phyloP scores from a whole-genome alignment of 2,797 vertebrate species.

The Acanthiza pusilla region DNA sequence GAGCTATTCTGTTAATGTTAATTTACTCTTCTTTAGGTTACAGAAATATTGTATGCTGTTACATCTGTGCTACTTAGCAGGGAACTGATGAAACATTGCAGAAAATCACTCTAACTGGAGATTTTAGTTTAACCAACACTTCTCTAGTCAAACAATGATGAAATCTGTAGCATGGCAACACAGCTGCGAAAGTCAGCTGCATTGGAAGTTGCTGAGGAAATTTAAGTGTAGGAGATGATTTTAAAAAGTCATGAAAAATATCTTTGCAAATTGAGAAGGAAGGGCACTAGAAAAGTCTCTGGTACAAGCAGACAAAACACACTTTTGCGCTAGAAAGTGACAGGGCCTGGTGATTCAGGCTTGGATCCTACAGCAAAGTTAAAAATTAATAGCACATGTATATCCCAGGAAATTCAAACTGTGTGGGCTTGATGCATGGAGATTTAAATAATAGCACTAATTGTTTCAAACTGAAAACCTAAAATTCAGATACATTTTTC shows the following conservation, averaged over 20 bases:
- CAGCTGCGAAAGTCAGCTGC: constrained; percentile 26
- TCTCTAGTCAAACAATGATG: neutral
- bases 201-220: constrained; percentile 28
- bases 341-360: neutral
- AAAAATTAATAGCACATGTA: constrained; percentile 7
- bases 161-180: neutral
- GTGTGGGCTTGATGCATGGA: neutral
- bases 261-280: neutral
- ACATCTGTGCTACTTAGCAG: neutral
- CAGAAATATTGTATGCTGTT: neutral
- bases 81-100: neutral
- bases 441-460: constrained; percentile 11
- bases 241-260: constrained; percentile 48
- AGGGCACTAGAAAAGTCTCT: neutral
- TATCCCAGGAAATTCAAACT: constrained; percentile 14
- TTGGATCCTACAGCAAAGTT: neutral
- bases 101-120: constrained; percentile 12
- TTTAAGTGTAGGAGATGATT: constrained; percentile 14
- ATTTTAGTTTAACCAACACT: neutral
- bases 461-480: constrained; percentile 19
- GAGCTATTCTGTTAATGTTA: neutral
- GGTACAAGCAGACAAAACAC: neutral
- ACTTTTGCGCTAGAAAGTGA: neutral
- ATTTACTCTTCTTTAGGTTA: neutral
- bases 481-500: neutral